Base-by-base conservation (phyloP, 1,140 invertebrate genomes). In the Pararge aegeria region DNA sequence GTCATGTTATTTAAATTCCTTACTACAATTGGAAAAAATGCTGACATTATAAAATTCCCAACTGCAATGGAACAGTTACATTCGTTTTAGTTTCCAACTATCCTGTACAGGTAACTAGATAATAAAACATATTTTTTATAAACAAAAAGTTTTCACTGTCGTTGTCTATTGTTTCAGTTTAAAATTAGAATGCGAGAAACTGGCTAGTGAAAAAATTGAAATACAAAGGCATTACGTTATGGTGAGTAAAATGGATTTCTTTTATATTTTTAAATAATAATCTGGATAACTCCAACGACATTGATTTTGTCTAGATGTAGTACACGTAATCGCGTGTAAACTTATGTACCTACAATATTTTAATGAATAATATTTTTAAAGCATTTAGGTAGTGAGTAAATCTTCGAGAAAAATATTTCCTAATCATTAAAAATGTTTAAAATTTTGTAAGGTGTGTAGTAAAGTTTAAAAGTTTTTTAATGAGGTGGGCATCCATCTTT, bases 181-280 rank as follows among this genome's bases (percentile, higher is more conserved):
- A 89, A 95, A 95, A 92, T 92, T 95, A 83, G 94, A 95, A 92
- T 95, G 94, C 87, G 97, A 98, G 91, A 98, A 99, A 92, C 91
- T 98, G 88, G 96, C 95, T 70, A 96, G 94, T 89, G 97, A 98
- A 92, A 98, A 98, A 93, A 98, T 96, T 87, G 97, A 98, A 93
- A 98, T 98, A 95, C 97, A 98, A 90, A 94, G 97, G 91, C 97
- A 98, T 93, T 37, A 49, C 21, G 46, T 49, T 27, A 49, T 49
- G 46, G 46, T 49, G 13, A 49, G 46, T 49, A 20, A 2, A 65
- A 21, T 20, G 15, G 20, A 30, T 10, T 40, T 20, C 40, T 40
- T 62, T 16, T 48, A 27, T 24, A 21, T 16, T 15, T 38, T n/a
- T 21, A 40, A 40, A 38, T 15, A 55, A 24, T 40, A 13, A 44